Percentiles rank a stretch among this genome's conserved stretches.
Conservation (phyloP, 2,797 vertebrate genomes). For the Sparus aurata region DNA sequence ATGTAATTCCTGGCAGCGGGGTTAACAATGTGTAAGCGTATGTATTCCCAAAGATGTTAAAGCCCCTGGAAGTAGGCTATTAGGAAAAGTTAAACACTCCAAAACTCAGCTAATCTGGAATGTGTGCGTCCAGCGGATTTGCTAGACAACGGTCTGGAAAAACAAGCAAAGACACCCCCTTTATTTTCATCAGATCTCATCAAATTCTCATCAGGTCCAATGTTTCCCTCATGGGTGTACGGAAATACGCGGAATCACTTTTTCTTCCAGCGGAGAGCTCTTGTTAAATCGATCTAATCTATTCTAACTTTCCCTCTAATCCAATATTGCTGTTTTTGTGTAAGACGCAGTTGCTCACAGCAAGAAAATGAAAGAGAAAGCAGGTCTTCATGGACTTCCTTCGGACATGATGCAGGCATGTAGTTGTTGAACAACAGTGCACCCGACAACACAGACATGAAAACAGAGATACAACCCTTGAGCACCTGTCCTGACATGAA, state of each 20-base stretch:
- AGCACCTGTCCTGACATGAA: constrained; percentile 36
- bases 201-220: neutral
- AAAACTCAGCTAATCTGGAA: neutral
- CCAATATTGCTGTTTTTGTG: neutral
- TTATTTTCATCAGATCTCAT: constrained; percentile 1
- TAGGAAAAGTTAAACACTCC: too few species aligned
- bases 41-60: constrained; percentile 16
- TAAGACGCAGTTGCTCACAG: neutral
- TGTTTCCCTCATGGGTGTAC: neutral
- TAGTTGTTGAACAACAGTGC: neutral
- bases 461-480: constrained; percentile 18
- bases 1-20: constrained; percentile 1
- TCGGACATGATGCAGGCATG: constrained; percentile 12
- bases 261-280: too few species aligned
- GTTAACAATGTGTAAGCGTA: neutral
- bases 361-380: neutral
- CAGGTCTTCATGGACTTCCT: neutral
- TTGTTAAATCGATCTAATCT: too few species aligned
- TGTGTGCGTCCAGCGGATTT: neutral
- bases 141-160: neutral
- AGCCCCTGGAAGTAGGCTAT: neutral
- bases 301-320: too few species aligned
- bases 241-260: neutral
- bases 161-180: neutral
- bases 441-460: neutral